Base-by-base conservation (phyloP, 2,888 invertebrate species). In the Timema podura region DNA sequence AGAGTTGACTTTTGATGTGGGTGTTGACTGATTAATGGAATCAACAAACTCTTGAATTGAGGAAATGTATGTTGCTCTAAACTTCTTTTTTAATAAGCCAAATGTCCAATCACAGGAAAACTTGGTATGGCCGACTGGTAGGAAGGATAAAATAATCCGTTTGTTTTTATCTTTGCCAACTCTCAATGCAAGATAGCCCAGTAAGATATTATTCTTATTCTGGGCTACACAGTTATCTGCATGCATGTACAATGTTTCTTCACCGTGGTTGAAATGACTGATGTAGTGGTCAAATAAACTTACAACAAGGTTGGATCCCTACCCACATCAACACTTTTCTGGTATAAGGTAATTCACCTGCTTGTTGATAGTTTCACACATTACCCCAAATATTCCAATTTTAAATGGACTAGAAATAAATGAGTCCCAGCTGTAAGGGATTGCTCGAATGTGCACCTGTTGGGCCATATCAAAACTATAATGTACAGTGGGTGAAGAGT, bases 401-500 rank as follows among this genome's bases (percentile, higher is more conserved):
- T 74, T 73, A 54, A 65, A 74, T 16, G 73, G 73, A 70, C 68
- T 0, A 73, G 59, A 73, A 74, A 67, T 74, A 74, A 0, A 73
- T 68, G 0, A 64, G 71, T 3, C 73, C 73, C 16, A 72, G 70
- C 59, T 71, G 73, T n/a, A 72, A 44, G 0, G 74, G 72, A 30
- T 72, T 70, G 49, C 66, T 72, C 16, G 74, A 1, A 73, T 70
- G 48, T 72, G 73, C 2, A 73, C 70, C 48, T 74, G 72, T 16
- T 73, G 71, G 15, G 70, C 74, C 70, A 72, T 59, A 64, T 73
- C 70, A 64, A 74, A 72, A 68, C 69, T 73, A 46, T 68, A 70
- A 54, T 70, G 71, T 8, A 61, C 59, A 75, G n/a, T 45, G 6
- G 45, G 30, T 30, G 30, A 30, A 30, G 30, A 30, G 30, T 3